A percentile compares a stretch with the other conserved stretches of the same genome.
These are phyloP conservation scores for Ceratoteleas bidentatus DNA, from an alignment of 1,140 invertebrate species.

Conservation along the genomic window DNA sequence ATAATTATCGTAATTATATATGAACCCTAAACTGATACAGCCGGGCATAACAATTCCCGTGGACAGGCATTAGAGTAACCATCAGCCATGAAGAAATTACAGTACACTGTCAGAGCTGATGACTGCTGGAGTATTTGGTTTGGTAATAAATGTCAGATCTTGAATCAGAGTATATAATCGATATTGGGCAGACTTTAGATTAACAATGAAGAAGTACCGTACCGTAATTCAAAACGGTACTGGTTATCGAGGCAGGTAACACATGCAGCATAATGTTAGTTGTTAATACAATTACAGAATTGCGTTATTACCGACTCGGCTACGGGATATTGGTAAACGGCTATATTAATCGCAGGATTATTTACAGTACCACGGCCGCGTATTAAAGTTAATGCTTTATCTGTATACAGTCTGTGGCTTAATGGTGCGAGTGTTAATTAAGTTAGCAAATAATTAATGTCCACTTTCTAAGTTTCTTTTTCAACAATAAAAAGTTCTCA, in stretches of 20 bases:
- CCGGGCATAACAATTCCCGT: slow-evolving; percentile 34
- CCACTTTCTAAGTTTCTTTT: slow-evolving; percentile 2
- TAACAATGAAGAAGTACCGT: slow-evolving; percentile 55
- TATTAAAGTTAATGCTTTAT: slow-evolving; percentile 44
- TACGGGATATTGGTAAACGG: slow-evolving; percentile 46
- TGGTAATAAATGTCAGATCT: slow-evolving; percentile 57
- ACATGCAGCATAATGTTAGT: slow-evolving; percentile 54
- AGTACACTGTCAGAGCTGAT: slow-evolving; percentile 45
- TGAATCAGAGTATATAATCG: slow-evolving; percentile 56
- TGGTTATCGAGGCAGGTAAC: slow-evolving; percentile 46
- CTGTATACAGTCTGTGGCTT: slow-evolving; percentile 21
- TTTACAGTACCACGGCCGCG: slow-evolving; percentile 34
- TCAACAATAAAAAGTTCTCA: neutral
- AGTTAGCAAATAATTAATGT: slow-evolving; percentile 23
- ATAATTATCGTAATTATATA: slow-evolving; percentile 50
- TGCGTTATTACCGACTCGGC: slow-evolving; percentile 40
- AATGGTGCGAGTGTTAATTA: slow-evolving; percentile 36
- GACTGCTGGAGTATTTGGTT: slow-evolving; percentile 51
- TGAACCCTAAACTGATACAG: slow-evolving; percentile 39
- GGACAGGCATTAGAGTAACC: slow-evolving; percentile 41
- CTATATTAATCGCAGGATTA: slow-evolving; percentile 51
- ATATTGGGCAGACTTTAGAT: slow-evolving; percentile 59
- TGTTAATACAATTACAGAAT: slow-evolving; percentile 61
- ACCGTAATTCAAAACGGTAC: slow-evolving; percentile 56
- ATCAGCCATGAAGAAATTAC: slow-evolving; percentile 55